Evolutionary conservation across 2,797 vertebrate genomes (phyloP).

Genomic region (Pristis pectinata): DNA sequence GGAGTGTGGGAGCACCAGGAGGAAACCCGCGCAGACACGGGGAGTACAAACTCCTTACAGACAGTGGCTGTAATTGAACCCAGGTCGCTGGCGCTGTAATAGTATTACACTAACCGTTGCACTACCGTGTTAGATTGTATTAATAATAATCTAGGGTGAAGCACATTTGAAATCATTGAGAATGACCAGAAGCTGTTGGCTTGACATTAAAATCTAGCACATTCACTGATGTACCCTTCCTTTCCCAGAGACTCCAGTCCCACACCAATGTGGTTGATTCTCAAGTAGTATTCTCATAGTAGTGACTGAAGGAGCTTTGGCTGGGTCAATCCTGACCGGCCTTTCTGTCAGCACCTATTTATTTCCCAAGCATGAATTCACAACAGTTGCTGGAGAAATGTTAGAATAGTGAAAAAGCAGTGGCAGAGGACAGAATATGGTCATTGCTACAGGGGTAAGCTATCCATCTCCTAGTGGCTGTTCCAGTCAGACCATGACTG

Average conservation of each 20-base stretch:
- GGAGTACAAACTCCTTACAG: too few relatives aligned
- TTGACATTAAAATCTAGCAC: background rate
- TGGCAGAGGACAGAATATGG: background rate
- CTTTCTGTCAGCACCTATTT: background rate
- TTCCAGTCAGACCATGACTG: background rate
- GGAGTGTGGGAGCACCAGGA: too few relatives aligned
- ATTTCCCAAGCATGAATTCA: background rate
- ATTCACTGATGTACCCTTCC: background rate
- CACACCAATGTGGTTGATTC: background rate
- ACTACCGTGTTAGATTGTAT: too few relatives aligned
- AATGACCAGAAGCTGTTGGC: background rate
- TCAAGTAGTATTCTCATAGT: background rate
- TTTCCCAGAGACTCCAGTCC: background rate
- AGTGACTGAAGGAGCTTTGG: background rate
- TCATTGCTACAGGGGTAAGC: background rate
- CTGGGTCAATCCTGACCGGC: background rate
- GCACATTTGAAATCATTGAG: background rate
- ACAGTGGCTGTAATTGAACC: too few relatives aligned
- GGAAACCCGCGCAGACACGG: too few relatives aligned
- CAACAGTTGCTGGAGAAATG: background rate
- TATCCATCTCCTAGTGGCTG: background rate
- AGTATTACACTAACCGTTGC: too few relatives aligned
- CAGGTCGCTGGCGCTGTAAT: too few relatives aligned
- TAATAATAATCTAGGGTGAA: background rate
- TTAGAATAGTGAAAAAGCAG: background rate